These are phyloP conservation scores for Meandrusa payeni DNA, from an alignment of 2,888 invertebrate species.

Conservation along the genomic window DNA sequence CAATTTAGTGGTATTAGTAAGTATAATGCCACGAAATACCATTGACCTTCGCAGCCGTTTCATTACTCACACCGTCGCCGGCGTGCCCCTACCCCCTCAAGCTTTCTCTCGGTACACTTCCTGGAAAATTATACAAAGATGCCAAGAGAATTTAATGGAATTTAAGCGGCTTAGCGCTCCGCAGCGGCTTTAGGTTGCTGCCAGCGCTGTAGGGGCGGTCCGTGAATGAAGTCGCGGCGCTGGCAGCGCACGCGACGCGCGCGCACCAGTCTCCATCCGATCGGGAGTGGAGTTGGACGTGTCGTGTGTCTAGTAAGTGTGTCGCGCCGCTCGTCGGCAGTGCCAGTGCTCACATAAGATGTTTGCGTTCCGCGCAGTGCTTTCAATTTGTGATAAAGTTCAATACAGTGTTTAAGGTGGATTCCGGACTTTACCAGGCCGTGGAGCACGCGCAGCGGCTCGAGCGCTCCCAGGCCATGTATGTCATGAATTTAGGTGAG, in stretches of 20 bases:
- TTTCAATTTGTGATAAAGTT: slow-evolving; percentile 66
- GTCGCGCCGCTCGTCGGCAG: slow-evolving; percentile 55
- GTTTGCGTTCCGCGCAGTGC: slow-evolving; percentile 67
- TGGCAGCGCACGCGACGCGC: slow-evolving; percentile 33
- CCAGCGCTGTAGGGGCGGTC: slow-evolving; percentile 22
- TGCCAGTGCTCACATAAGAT: slow-evolving; percentile 63
- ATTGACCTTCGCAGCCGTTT: slow-evolving; percentile 4
- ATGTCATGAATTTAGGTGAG: slow-evolving; percentile 81
- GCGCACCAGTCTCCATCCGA: slow-evolving; percentile 55
- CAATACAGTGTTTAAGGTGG: slow-evolving; percentile 68
- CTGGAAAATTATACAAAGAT: slow-evolving; percentile 6
- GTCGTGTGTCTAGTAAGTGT: slow-evolving; percentile 44
- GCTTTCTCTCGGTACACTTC: slow-evolving; percentile 6
- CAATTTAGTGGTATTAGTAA: no score
- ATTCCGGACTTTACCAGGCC: slow-evolving; percentile 76
- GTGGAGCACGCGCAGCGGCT: slow-evolving; percentile 76
- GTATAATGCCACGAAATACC: slow-evolving; percentile 8
- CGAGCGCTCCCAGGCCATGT: slow-evolving; percentile 80
- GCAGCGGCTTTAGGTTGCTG: slow-evolving; percentile 33
- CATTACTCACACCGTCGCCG: not conserved
- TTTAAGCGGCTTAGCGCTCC: slow-evolving; percentile 8
- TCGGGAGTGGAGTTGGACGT: slow-evolving; percentile 57
- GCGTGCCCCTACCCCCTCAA: not conserved
- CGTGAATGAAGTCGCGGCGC: slow-evolving; percentile 31
- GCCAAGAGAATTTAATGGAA: slow-evolving; percentile 12